phyloP scores from a whole-genome alignment of 2,797 vertebrate genomes.

The Notamacropus eugenii region DNA sequence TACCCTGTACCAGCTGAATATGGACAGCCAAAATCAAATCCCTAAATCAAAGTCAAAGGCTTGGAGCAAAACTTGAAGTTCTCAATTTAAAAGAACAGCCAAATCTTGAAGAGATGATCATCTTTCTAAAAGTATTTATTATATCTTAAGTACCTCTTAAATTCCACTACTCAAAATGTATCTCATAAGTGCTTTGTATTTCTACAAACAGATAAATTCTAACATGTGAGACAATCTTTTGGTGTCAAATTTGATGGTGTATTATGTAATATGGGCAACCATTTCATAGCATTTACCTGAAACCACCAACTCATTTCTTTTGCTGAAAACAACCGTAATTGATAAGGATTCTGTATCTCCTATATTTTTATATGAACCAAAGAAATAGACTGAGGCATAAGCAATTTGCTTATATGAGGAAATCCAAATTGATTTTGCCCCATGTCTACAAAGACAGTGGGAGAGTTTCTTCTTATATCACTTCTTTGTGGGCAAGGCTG shows the following conservation, averaged over 20 bases:
- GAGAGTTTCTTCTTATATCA: not conserved
- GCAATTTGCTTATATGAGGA: not conserved
- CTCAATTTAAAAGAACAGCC: slow-evolving; percentile 35
- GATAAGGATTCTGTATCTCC: not conserved
- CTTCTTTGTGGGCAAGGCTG: not conserved
- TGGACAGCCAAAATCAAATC: not conserved
- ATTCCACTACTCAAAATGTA: not conserved
- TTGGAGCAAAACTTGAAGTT: not conserved
- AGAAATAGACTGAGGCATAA: not conserved
- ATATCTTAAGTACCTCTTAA: not conserved
- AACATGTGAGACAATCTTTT: not conserved
- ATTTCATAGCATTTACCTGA: not conserved
- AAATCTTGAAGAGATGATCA: not conserved
- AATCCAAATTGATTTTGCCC: not conserved
- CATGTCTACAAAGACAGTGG: not conserved
- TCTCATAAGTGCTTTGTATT: not conserved
- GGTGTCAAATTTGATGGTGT: not conserved
- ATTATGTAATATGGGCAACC: not conserved
- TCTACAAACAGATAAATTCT: not conserved
- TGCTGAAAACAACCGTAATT: not conserved
- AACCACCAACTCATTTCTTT: not conserved
- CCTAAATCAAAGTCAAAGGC: slow-evolving; percentile 8
- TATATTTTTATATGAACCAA: not conserved
- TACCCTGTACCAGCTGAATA: not conserved
- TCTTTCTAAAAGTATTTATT: not conserved